A percentile compares a stretch with the other conserved stretches of the same genome.
These are phyloP conservation scores for Myocastor coypus DNA, from an alignment of 2,113 vertebrate genomes.

Conservation along the genomic window DNA sequence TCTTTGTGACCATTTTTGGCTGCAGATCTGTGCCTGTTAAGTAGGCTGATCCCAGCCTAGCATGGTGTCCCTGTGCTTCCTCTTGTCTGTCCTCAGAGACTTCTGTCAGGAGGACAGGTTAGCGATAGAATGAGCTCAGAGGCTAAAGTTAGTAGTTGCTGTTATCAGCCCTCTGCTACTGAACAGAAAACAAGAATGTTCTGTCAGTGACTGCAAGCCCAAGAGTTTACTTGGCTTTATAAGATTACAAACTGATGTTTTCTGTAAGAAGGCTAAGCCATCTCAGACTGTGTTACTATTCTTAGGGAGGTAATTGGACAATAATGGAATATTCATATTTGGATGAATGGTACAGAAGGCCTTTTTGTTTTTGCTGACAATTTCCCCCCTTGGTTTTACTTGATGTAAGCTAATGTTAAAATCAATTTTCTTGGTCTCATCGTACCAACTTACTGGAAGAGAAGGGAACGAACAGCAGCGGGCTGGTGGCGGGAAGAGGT, in stretches of 20 bases:
- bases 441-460: background rate
- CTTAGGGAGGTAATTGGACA: background rate
- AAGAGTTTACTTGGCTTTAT: conserved; percentile 55
- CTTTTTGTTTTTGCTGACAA: background rate
- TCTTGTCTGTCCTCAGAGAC: conserved; percentile 68
- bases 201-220: conserved; percentile 58
- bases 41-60: conserved; percentile 75
- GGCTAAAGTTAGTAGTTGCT: conserved; percentile 84
- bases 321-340: background rate
- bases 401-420: conserved; percentile 43
- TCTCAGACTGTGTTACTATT: conserved; percentile 25
- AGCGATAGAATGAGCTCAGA: conserved; percentile 80
- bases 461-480: background rate
- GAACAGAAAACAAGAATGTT: conserved; percentile 74
- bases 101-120: conserved; percentile 81
- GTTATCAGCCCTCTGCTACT: conserved; percentile 50
- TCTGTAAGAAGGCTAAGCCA: conserved; percentile 23
- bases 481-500: background rate
- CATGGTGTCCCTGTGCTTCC: conserved; percentile 71
- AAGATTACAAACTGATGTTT: conserved; percentile 45
- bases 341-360: background rate
- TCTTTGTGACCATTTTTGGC: conserved; percentile 51
- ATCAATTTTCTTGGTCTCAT: conserved; percentile 28
- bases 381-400: conserved; percentile 50
- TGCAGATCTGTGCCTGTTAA: conserved; percentile 78